Conservation (phyloP, 2,113 vertebrate species). For the Paedocypris sp. region DNA sequence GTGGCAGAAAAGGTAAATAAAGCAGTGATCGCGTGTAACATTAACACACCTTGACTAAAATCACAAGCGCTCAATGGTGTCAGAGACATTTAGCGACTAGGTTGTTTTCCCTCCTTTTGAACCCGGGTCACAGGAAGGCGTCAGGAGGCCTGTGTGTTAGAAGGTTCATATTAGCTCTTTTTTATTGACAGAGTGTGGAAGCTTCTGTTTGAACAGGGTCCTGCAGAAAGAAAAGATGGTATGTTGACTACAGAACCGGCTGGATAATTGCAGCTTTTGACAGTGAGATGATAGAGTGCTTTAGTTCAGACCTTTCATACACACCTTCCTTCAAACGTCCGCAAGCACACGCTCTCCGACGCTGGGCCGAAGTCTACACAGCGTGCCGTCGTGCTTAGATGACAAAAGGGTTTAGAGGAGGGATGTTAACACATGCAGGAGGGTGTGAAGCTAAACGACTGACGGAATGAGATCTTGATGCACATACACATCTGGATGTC, state of each 20-base stretch:
- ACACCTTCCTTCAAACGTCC: neutral
- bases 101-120: slow-evolving; percentile 3
- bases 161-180: slow-evolving; percentile 7
- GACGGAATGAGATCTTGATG: neutral
- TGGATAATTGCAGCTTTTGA: slow-evolving; percentile 13
- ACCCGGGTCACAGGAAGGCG: slow-evolving; percentile 8
- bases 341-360: neutral
- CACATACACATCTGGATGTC: no score
- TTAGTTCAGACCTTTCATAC: slow-evolving; percentile 19
- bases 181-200: slow-evolving; percentile 1
- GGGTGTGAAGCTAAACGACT: slow-evolving; percentile 5
- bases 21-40: neutral
- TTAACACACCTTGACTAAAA: slow-evolving; percentile 11
- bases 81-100: neutral
- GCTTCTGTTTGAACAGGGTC: slow-evolving; percentile 29
- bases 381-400: neutral
- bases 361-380: neutral
- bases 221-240: slow-evolving; percentile 9
- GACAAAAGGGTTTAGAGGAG: slow-evolving; percentile 11
- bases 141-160: slow-evolving; percentile 12
- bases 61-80: neutral
- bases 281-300: slow-evolving; percentile 40
- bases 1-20: neutral
- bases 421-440: slow-evolving; percentile 31
- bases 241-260: slow-evolving; percentile 3